Evolutionary conservation across 2,113 vertebrate species (phyloP).

Genomic region (Kryptolebias marmoratus): DNA sequence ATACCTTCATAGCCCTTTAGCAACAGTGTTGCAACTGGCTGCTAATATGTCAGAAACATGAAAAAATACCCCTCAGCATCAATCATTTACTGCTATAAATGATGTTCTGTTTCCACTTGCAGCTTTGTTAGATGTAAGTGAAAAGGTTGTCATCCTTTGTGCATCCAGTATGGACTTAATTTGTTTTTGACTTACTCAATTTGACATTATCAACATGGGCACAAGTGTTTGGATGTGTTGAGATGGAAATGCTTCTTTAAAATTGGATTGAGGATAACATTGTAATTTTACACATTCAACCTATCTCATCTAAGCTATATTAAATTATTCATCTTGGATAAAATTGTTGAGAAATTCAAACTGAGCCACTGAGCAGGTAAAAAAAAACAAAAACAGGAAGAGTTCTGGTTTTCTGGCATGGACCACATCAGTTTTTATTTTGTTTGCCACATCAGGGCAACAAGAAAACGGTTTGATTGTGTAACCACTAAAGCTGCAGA

Average conservation of each 20-base stretch:
- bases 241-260: constrained; percentile 4
- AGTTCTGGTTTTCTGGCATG: neutral
- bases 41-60: neutral
- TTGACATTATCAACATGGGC: constrained; percentile 16
- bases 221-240: constrained; percentile 1
- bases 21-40: constrained; percentile 19
- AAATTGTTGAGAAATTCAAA: constrained; percentile 7
- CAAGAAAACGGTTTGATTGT: constrained; percentile 7
- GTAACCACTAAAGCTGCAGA: constrained; percentile 8
- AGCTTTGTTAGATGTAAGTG: constrained; percentile 2
- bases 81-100: constrained; percentile 7
- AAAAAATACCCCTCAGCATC: neutral
- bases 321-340: constrained; percentile 15
- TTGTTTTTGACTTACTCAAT: constrained; percentile 20
- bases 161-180: constrained; percentile 6
- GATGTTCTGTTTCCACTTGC: constrained; percentile 3
- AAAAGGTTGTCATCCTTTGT: constrained; percentile 13
- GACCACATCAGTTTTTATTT: neutral
- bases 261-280: neutral
- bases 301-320: constrained; percentile 1
- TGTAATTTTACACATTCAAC: constrained; percentile 3
- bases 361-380: neutral
- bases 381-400: neutral
- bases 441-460: constrained; percentile 26
- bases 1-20: constrained; percentile 43